These are phyloP conservation scores for Tinea trinotella DNA, from an alignment of 2,888 invertebrate species.

Conservation along the genomic window DNA sequence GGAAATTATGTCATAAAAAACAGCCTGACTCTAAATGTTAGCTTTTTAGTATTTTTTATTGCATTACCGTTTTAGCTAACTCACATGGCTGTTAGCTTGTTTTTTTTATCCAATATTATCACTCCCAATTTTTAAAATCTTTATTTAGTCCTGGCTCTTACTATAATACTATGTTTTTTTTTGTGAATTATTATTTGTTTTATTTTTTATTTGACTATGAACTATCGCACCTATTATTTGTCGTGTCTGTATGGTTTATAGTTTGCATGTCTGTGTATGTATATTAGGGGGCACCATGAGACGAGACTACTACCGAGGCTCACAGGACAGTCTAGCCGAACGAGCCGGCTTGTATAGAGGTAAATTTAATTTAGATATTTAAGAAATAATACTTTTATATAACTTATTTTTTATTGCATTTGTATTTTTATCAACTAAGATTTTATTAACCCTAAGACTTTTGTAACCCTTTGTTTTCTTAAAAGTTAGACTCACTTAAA, in stretches of 20 bases:
- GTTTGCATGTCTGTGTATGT: conserved; percentile 20
- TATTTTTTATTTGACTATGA: neutral
- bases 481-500: too few relatives aligned
- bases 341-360: conserved; percentile 82
- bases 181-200: neutral
- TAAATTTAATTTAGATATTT: conserved; percentile 40
- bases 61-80: neutral
- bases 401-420: too few relatives aligned
- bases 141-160: too few relatives aligned
- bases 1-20: too few relatives aligned
- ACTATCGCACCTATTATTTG: neutral
- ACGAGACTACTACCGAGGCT: conserved; percentile 92
- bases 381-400: too few relatives aligned
- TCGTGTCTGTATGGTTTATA: neutral
- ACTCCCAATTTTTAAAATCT: too few relatives aligned
- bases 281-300: conserved; percentile 76
- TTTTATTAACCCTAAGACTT: too few relatives aligned
- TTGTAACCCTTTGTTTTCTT: too few relatives aligned
- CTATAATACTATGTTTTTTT: too few relatives aligned
- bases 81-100: neutral
- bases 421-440: too few relatives aligned
- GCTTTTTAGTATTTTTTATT: neutral
- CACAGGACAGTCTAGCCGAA: conserved; percentile 89
- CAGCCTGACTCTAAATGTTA: neutral
- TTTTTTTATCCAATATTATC: too few relatives aligned